Evolutionary conservation across 2,113 vertebrate genomes (phyloP).

Genomic region (Scartelaos histophorus): DNA sequence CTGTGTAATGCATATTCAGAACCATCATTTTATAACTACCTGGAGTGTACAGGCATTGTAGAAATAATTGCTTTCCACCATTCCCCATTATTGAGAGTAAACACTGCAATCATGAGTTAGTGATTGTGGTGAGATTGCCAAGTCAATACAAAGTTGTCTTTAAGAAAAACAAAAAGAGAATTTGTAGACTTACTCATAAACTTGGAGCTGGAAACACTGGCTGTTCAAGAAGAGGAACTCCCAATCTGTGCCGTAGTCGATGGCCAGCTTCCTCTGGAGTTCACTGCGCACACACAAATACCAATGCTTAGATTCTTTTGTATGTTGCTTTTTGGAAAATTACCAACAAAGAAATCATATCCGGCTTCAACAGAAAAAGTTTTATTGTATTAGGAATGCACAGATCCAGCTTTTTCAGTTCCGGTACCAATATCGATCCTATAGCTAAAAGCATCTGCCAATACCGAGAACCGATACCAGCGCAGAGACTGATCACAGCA

Average conservation of each 20-base stretch:
- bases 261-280: slow-evolving; percentile 60
- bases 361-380: too few species aligned
- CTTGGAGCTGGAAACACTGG: slow-evolving; percentile 71
- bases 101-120: slow-evolving; percentile 15
- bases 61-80: slow-evolving; percentile 22
- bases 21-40: slow-evolving; percentile 12
- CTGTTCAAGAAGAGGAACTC: slow-evolving; percentile 73
- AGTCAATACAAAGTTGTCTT: slow-evolving; percentile 8
- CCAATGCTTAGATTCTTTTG: too few species aligned
- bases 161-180: neutral
- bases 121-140: slow-evolving; percentile 3
- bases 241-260: slow-evolving; percentile 71
- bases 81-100: slow-evolving; percentile 17
- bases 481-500: too few species aligned
- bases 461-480: too few species aligned
- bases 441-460: too few species aligned
- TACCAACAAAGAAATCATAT: too few species aligned
- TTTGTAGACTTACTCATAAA: slow-evolving; percentile 71
- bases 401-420: too few species aligned
- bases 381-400: too few species aligned
- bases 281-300: slow-evolving; percentile 52
- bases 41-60: slow-evolving; percentile 3
- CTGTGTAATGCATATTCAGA: slow-evolving; percentile 19
- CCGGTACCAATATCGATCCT: too few species aligned
- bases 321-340: too few species aligned